Evolutionary conservation across 2,113 vertebrate genomes (phyloP).

Genomic region (Tapirus terrestris): DNA sequence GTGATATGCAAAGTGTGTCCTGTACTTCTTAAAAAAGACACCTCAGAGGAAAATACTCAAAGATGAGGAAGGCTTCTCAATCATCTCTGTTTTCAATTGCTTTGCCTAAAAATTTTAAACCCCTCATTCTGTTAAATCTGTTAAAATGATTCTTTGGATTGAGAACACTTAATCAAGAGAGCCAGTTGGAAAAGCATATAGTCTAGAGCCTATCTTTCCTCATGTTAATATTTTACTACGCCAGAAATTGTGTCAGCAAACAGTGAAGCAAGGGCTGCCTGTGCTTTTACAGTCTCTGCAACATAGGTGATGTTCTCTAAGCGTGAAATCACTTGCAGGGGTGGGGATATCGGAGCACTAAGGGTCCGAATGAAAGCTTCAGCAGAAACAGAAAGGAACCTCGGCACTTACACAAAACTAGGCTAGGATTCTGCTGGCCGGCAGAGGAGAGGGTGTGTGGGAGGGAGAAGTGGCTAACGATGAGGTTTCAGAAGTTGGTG

Average conservation of each 20-base stretch:
- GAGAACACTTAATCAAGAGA: conserved; percentile 66
- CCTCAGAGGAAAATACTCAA: not conserved
- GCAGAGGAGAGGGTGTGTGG: too few species aligned
- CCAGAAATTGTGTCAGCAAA: conserved; percentile 72
- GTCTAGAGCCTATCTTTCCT: conserved; percentile 66
- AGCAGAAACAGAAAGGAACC: not conserved
- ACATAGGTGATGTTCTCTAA: not conserved
- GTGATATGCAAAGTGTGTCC: conserved; percentile 41
- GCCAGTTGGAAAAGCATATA: conserved; percentile 70
- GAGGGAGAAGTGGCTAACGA: not conserved
- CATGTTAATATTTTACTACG: conserved; percentile 76
- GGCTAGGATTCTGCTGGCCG: not conserved
- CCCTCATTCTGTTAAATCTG: conserved; percentile 51
- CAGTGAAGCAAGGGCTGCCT: conserved; percentile 14
- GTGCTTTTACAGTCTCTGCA: not conserved
- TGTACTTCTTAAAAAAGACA: not conserved
- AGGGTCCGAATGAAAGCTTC: not conserved
- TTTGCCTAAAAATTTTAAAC: conserved; percentile 75
- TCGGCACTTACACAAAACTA: not conserved
- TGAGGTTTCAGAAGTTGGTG: not conserved
- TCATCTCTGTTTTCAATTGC: not conserved
- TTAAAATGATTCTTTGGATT: conserved; percentile 41
- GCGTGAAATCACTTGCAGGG: not conserved
- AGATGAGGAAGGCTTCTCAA: conserved; percentile 9
- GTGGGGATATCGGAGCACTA: rapidly evolving